A percentile compares a stretch with the other conserved stretches of the same genome.
Evolutionary conservation across 30 jellyfish, hydroid and myxozoan genomes (phyloP).

Genomic region (Turritopsis rubra): DNA sequence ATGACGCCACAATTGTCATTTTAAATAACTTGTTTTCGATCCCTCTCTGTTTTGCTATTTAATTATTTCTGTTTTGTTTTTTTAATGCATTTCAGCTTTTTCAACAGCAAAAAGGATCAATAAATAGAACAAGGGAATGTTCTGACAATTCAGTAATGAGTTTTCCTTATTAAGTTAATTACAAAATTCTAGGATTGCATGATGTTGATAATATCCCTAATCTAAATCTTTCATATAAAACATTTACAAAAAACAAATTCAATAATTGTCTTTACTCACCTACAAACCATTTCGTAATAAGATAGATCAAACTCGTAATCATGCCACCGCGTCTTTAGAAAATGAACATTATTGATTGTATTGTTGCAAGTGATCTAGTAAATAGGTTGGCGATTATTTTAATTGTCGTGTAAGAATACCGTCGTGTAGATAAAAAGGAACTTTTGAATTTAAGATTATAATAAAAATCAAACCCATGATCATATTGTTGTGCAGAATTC

Average conservation of each 20-base stretch:
- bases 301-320: not conserved
- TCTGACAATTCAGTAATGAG: not conserved
- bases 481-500: not conserved
- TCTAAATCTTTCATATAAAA: not conserved
- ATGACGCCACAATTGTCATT: too few relatives aligned
- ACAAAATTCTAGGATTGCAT: not conserved
- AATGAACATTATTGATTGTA: not conserved
- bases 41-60: too few relatives aligned
- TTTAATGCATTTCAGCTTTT: not conserved
- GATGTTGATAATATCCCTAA: not conserved
- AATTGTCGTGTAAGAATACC: not conserved
- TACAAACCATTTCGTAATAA: not conserved
- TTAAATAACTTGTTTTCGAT: too few relatives aligned
- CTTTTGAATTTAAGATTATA: not conserved
- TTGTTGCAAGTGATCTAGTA: not conserved
- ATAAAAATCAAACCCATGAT: not conserved
- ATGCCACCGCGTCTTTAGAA: not conserved
- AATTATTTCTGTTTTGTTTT: too few relatives aligned
- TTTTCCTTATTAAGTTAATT: too few relatives aligned
- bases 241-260: not conserved
- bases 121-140: too few relatives aligned
- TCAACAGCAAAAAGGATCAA: too few relatives aligned
- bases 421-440: not conserved
- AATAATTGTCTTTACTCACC: not conserved
- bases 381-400: not conserved